Base-by-base conservation (phyloP, 2,888 invertebrate genomes). In the Steinernema hermaphroditum region DNA sequence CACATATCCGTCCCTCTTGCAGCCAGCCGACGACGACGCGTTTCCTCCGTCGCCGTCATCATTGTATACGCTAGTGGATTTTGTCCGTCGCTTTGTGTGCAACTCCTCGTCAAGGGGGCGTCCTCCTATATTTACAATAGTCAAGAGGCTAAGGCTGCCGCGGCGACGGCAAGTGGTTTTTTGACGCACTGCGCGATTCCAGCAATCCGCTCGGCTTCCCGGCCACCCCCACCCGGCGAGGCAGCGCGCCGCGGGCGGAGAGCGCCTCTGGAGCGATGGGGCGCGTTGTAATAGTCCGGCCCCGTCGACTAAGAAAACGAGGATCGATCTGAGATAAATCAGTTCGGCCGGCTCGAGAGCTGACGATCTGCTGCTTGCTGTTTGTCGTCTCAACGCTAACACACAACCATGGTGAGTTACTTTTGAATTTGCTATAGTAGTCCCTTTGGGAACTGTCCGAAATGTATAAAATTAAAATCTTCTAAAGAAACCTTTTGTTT, bases 111-210 rank as follows among this genome's bases (percentile, higher is more conserved):
- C 16, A 62, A 62, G 62, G 62, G 62, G 62, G 62, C 62, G 62
- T 62, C 62, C 62, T 62, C 62, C 62, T 62, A 62, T 62, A 62
- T 62, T 62, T 62, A 62, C 62, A 62, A 62, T 62, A 62, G 62
- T 62, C 62, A 62, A 62, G 62, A 62, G 62, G 62, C 32, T 16
- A 12, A 22, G 50, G 22, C 50, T 50, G 50, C 50, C 22, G 50
- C 50, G 50, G 50, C 62, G 62, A 27, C 32, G 29, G 62, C 62
- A 62, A 62, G 62, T 62, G 62, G 62, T 62, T 62, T 62, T 62
- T 62, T 62, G 62, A 62, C 62, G 62, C 62, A 34, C 62, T 50
- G 62, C 62, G 62, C 62, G 62, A 62, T 62, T 62, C 62, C 62
- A 62, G 62, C 62, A 32, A 62, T 62, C 32, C 62, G 4, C 62